Base-by-base conservation (phyloP, 2,113 vertebrate species). In the Odontesthes bonariensis region DNA sequence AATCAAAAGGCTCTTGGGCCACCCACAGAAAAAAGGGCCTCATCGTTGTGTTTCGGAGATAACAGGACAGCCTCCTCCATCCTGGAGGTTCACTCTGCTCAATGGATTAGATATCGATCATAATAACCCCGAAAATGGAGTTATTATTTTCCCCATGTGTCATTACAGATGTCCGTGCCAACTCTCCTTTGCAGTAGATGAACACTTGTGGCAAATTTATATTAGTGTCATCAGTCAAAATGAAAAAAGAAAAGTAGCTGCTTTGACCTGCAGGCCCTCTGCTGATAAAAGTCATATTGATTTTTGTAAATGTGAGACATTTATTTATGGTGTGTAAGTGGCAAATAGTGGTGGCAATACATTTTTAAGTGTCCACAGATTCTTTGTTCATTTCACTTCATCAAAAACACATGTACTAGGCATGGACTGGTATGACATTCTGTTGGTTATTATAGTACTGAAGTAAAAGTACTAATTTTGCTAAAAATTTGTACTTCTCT, bases 21-120 rank as follows among this genome's bases (percentile, higher is more conserved):
- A 81, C 83, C 79, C 62, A 16, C 86, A 93, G 94, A 95, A 95
- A 94, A 91, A 92, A 96, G 94, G 89, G 84, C 77, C 89, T 84
- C 87, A 84, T 94, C 90, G 88, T 94, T 94, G 94, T 92, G 93
- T 88, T 86, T 82, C 83, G 82, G 44, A 96, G 96, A 98, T 98
- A 97, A 96, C 91, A 93, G 71, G 85, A 89, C 90, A 78, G 56
- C 47, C 71, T 84, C 77, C 83, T 87, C 93, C 92, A 85, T 92
- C 85, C 79, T 59, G 77, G 69, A 86, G 75, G 69, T 71, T 78
- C 64, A 55, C 38, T 57, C 71, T 76, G 42, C 69, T 63, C 70
- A 63, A 91, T 91, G 93, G 91, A 95, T 95, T 94, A 95, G 82
- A 88, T 90, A 95, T 92, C 87, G 91, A 94, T 94, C 91, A 92